These are phyloP conservation scores for Xylocampa areola DNA, from an alignment of 2,888 invertebrate species.

Conservation along the genomic window DNA sequence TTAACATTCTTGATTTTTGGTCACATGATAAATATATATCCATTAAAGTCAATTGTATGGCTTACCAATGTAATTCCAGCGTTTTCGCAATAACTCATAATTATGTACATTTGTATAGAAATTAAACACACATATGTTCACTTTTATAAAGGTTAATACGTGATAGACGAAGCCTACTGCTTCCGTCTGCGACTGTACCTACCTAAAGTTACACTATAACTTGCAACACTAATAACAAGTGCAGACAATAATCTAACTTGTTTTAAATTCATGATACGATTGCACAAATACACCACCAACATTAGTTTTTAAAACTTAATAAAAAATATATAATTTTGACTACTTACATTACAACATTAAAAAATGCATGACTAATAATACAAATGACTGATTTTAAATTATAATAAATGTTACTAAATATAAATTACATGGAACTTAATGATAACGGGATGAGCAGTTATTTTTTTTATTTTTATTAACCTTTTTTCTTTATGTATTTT, in stretches of 20 bases:
- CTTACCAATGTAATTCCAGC: slow-evolving; percentile 26
- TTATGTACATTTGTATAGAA: slow-evolving; percentile 32
- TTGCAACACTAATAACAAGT: slow-evolving; percentile 7
- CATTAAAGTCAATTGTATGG: neutral
- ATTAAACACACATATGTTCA: neutral
- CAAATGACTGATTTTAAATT: slow-evolving; percentile 27
- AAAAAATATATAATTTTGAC: slow-evolving; percentile 13
- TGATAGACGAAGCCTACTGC: neutral
- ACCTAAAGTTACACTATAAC: neutral
- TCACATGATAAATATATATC: neutral
- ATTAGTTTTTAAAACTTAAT: neutral
- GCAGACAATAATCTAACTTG: neutral
- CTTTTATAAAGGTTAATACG: no score
- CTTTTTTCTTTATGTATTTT: neutral
- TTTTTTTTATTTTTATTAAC: neutral
- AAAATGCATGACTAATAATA: slow-evolving; percentile 34
- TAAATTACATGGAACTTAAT: neutral
- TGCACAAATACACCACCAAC: slow-evolving; percentile 3
- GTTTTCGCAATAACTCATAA: slow-evolving; percentile 16
- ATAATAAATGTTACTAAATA: slow-evolving; percentile 10
- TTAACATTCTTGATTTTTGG: neutral
- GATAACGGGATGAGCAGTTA: neutral
- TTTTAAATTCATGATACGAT: neutral
- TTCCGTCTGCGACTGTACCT: neutral
- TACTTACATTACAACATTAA: slow-evolving; percentile 22